Conservation (phyloP, 2,797 vertebrate species). For the Calcarius lapponicus region DNA sequence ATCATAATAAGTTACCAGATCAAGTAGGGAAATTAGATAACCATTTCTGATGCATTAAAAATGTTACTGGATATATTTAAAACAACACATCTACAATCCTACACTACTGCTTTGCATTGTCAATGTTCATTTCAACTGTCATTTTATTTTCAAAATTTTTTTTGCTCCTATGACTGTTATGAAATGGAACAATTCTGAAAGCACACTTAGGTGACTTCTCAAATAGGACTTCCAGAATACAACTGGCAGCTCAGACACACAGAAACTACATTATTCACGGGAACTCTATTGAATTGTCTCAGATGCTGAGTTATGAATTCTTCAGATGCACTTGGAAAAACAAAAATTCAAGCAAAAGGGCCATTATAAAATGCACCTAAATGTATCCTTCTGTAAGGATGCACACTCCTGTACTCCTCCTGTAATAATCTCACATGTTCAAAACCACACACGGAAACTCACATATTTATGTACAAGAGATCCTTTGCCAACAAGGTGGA, state of each 20-base stretch:
- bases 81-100: background rate
- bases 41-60: slow-evolving; percentile 14
- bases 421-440: background rate
- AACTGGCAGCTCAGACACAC: background rate
- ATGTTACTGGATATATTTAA: slow-evolving; percentile 30
- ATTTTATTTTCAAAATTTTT: background rate
- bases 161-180: background rate
- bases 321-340: background rate
- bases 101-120: slow-evolving; percentile 25
- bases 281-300: background rate
- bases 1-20: background rate
- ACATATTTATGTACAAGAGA: background rate
- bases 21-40: slow-evolving; percentile 19
- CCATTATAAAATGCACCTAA: background rate
- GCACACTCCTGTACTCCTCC: background rate
- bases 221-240: slow-evolving; percentile 7
- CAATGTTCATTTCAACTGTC: background rate
- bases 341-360: background rate
- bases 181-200: background rate
- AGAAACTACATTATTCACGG: background rate
- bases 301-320: background rate
- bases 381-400: background rate
- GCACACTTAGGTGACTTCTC: background rate
- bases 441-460: background rate
- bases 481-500: background rate